phyloP scores from a whole-genome alignment of 2,113 vertebrate species.

The Mus musculus region DNA sequence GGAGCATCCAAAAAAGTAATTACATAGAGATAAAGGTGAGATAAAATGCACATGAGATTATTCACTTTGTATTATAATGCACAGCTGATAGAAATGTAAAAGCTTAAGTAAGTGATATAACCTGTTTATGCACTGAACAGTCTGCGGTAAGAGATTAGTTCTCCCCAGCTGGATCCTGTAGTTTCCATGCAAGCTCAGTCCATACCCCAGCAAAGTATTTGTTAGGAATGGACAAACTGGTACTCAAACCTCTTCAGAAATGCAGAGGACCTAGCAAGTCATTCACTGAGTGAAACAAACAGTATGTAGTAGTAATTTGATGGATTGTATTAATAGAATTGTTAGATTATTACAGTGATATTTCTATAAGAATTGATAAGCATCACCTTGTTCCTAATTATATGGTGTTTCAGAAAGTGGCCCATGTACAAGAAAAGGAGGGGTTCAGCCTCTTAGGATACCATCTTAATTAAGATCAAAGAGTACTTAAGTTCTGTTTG shows the following conservation, averaged over 20 bases:
- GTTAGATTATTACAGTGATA: constrained; percentile 50
- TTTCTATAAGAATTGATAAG: constrained; percentile 63
- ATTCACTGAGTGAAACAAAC: not conserved
- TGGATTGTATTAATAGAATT: constrained; percentile 68
- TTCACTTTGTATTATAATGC: not conserved
- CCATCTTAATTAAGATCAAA: constrained; percentile 65
- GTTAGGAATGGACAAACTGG: not conserved
- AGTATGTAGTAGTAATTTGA: constrained; percentile 29
- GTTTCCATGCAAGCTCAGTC: not conserved
- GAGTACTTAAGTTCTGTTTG: constrained; percentile 35
- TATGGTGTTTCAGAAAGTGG: constrained; percentile 34
- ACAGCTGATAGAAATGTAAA: not conserved
- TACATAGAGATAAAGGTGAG: not conserved
- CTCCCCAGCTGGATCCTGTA: not conserved
- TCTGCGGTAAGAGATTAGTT: not conserved
- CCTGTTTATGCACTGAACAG: not conserved
- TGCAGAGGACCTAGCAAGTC: not conserved
- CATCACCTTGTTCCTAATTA: constrained; percentile 55
- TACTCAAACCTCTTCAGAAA: not conserved
- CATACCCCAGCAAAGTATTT: not conserved
- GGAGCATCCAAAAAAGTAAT: not conserved
- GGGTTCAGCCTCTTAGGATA: constrained; percentile 35
- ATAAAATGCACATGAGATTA: not conserved
- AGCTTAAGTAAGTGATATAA: not conserved
- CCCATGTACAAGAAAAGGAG: constrained; percentile 56